phyloP scores from a whole-genome alignment of 2,797 vertebrate genomes.

The Amblyopsis hoosieri region DNA sequence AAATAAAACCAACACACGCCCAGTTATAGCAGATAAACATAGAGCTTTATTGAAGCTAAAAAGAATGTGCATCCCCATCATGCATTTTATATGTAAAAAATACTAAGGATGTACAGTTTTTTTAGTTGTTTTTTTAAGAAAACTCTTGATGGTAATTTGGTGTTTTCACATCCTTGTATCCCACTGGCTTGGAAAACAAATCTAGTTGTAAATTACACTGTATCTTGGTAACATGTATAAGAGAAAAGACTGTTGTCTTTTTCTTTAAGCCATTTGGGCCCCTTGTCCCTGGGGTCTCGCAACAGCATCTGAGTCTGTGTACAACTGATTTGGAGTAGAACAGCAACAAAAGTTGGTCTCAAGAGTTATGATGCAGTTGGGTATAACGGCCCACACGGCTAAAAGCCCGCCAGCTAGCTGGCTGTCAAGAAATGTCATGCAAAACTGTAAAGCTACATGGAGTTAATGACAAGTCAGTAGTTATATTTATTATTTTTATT shows the following conservation, averaged over 20 bases:
- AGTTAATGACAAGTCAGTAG: conserved; percentile 80
- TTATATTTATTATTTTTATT: conserved; percentile 77
- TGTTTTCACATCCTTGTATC: conserved; percentile 86
- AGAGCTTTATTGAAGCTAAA: conserved; percentile 99
- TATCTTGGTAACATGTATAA: conserved; percentile 60
- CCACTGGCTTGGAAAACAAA: conserved; percentile 84
- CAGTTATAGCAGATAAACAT: conserved; percentile 87
- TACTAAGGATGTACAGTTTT: conserved; percentile 95
- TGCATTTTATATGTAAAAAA: conserved; percentile 95
- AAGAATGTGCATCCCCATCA: conserved; percentile 96
- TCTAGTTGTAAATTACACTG: conserved; percentile 60
- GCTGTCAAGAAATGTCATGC: conserved; percentile 86
- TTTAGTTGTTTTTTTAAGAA: conserved; percentile 79
- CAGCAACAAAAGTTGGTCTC: conserved; percentile 11
- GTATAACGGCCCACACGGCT: conserved; percentile 37
- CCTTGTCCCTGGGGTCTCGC: conserved; percentile 41
- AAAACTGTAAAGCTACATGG: conserved; percentile 87
- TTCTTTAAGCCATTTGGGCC: conserved; percentile 42
- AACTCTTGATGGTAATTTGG: conserved; percentile 84
- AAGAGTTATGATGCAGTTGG: conserved; percentile 21
- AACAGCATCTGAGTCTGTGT: conserved; percentile 32
- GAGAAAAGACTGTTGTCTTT: conserved; percentile 47
- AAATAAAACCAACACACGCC: conserved; percentile 53
- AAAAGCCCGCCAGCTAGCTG: conserved; percentile 79
- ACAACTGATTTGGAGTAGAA: conserved; percentile 15